Base-by-base conservation (phyloP, 2,797 vertebrate species). In the Ptychobarbus kaznakovi region DNA sequence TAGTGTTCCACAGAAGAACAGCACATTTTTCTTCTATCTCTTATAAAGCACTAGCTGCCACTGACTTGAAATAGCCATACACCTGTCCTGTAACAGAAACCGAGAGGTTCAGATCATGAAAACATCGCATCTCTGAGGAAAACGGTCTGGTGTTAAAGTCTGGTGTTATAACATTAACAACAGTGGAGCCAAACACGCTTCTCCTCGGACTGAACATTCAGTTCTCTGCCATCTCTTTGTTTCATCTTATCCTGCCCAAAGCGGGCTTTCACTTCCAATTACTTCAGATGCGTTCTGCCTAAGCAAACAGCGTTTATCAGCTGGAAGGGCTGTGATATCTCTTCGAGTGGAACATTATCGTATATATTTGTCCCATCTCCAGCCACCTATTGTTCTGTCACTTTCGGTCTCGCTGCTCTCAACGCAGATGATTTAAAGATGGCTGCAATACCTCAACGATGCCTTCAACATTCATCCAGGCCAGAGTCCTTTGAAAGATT, bases 251-350 rank as follows among this genome's bases (percentile, higher is more conserved):
- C 53, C 66, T 72, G 51, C 66, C 44, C 44, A 83, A 83, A 75
- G 70, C 42, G 0, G 11, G 58, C 13, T 63, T 85, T 80, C 66
- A 73, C 51, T 73, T 85, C 12, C 28, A 61, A 73, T 79, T 46
- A 85, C 76, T 44, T 72, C 32, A 35, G 35, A 78, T 63, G 28
- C 15, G 42, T 85, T 78, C 53, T 79, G 68, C 76, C 28, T 79
- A 63, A 68, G 53, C 74, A 51, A 86, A 49, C 70, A 77, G 74
- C 11, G 20, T 85, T 85, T 83, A 82, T 86, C 68, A 70, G 25
- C 78, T 78, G 20, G 35, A 84, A 78, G 35, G 22, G 49, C 46
- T 16, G 10, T 6, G 16, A 25, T 65, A 66, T 80, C 42, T 73
- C 49, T 38, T 85, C 12, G 32, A 82, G 81, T 77, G 22, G 25